phyloP scores from a whole-genome alignment of 2,888 invertebrate species.

The Apeira syringaria region DNA sequence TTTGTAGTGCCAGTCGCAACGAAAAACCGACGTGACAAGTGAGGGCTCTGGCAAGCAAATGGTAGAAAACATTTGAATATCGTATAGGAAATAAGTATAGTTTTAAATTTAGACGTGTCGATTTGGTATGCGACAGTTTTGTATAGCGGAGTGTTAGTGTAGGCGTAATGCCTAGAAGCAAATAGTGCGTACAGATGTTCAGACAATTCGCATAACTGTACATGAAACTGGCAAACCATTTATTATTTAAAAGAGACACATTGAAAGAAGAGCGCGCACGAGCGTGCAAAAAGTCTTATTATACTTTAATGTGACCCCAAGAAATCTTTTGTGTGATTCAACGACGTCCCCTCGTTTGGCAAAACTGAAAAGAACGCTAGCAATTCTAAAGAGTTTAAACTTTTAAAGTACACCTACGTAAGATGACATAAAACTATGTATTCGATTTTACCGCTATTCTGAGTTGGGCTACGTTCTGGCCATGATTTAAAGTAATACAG shows the following conservation, averaged over 20 bases:
- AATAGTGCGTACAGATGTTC: conserved; percentile 23
- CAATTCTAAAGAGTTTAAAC: conserved; percentile 3
- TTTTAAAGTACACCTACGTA: conserved; percentile 7
- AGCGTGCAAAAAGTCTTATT: conserved; percentile 21
- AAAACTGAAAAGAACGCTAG: conserved; percentile 14
- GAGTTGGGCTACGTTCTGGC: background rate
- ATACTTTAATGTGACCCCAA: conserved; percentile 22
- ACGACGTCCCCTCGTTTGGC: conserved; percentile 11
- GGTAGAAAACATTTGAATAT: conserved; percentile 1
- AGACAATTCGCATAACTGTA: conserved; percentile 21
- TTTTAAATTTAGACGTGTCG: conserved; percentile 4
- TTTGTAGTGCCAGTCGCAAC: conserved; percentile 13
- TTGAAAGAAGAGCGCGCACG: conserved; percentile 18
- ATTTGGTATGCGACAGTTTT: conserved; percentile 13
- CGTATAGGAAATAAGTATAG: conserved; percentile 5
- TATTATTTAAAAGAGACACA: conserved; percentile 20
- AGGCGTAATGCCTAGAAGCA: conserved; percentile 22
- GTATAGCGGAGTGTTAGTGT: conserved; percentile 16
- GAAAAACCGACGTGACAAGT: conserved; percentile 5
- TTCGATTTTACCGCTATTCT: background rate
- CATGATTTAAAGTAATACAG: no score
- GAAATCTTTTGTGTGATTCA: conserved; percentile 18
- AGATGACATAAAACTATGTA: background rate
- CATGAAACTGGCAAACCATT: conserved; percentile 18
- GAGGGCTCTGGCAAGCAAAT: conserved; percentile 4